Base-by-base conservation (phyloP, 2,113 vertebrate species). In the Stigmatopora nigra region DNA sequence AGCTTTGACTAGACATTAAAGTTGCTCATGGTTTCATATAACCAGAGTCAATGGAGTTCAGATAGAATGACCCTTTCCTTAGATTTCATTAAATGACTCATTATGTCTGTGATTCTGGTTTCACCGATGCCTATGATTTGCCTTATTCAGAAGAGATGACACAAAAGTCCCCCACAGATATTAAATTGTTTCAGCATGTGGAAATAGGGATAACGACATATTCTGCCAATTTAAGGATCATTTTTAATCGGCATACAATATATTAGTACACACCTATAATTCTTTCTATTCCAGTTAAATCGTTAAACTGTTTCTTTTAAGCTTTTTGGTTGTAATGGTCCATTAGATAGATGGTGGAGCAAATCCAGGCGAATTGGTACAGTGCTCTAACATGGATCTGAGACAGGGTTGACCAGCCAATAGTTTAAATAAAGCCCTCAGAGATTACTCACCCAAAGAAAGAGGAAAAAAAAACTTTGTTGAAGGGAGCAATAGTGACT, bases 361-460 rank as follows among this genome's bases (percentile, higher is more conserved):
- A 84, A 89, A 90, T 89, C 84, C 80, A 76, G 81, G 76, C 68
- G 87, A 90, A 86, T 79, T 84, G 72, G 76, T 77, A 80, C 79
- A 31, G 75, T 57, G 72, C 78, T 77, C 64, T 74, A 71, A 78
- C 80, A 86, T 84, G 88, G 85, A 86, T 90, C 85, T 87, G 77
- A 78, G 74, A 67, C 70, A 75, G 78, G 79, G 81, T 81, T 86
- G 84, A 88, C 86, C 78, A 71, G 84, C 81, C 77, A 72, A 31
- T 77, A 80, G 79, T 86, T 80, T 88, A 91, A 91, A 90, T 90
- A 89, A 82, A 90, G 86, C 88, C 89, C 89, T 88, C 79, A 71
- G 89, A 88, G 90, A 90, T 87, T 55, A 70, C 78, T 87, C 85
- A 84, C 82, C 85, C 84, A 82, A 79, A 82, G 78, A 41, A 41